These are phyloP conservation scores for Nicator chloris DNA, from an alignment of 2,113 vertebrate species.

Conservation along the genomic window DNA sequence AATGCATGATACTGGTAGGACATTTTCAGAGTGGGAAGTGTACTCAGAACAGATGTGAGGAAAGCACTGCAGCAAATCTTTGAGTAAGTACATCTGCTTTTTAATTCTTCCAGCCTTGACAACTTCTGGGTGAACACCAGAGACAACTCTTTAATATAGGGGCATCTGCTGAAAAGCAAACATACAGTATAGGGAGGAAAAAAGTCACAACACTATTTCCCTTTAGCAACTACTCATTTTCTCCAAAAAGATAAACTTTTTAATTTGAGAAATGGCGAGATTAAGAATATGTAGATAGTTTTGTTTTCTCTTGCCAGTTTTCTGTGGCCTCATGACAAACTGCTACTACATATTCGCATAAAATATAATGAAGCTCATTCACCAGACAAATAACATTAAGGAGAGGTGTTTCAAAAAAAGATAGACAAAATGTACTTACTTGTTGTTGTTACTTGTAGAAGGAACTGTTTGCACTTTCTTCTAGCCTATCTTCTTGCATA, in stretches of 20 bases:
- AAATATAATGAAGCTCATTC: neutral
- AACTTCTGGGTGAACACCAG: neutral
- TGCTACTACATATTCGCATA: neutral
- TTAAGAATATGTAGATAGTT: neutral
- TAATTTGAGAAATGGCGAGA: neutral
- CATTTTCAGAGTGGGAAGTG: neutral
- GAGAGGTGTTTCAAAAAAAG: slow-evolving; percentile 22
- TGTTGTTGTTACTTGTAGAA: too few species aligned
- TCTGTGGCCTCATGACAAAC: neutral
- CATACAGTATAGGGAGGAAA: neutral
- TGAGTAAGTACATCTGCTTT: neutral
- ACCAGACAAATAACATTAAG: neutral
- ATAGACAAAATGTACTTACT: slow-evolving; percentile 13
- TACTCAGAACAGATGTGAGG: neutral
- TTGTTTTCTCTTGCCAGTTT: neutral
- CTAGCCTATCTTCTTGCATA: slow-evolving; percentile 12
- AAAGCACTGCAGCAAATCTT: neutral
- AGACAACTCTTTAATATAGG: neutral
- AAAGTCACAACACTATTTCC: neutral
- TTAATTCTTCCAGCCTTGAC: neutral
- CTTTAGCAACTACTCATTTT: neutral
- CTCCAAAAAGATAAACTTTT: neutral
- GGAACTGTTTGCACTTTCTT: neutral
- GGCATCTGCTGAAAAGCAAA: neutral
- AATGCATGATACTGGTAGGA: neutral